Evolutionary conservation across 2,797 vertebrate genomes (phyloP), one percentile per base, ranked within the genome.

Genomic region (Acridotheres tristis): DNA sequence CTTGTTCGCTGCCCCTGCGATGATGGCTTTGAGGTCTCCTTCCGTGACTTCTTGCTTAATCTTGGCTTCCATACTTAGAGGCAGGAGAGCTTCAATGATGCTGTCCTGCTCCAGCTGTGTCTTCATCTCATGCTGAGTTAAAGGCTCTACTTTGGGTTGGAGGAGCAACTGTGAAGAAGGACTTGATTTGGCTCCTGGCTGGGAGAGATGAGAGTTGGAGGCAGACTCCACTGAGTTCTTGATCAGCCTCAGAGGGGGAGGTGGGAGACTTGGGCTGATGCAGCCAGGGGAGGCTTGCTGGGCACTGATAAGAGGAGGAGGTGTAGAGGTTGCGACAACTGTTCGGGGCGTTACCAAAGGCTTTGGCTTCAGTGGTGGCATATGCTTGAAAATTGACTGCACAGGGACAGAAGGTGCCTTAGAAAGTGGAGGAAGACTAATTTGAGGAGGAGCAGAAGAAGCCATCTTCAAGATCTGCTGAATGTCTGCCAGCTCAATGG

Each of bases 401-500:
- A 98, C 95, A 0, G 97, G 97, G 71, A 96, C 97, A 96, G 96
- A 97, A 57, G 97, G 96, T 89, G 98, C 98, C 98, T 99, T 98
- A 90, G 98, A 96, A 80, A 97, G 98, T 3, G 98, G 97, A 0
- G 99, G 99, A 95, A 99, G 98, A 96, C 97, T 98, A 95, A 99
- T 98, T 34, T 99, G 99, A 67, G 98, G 98, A 16, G 98, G 98
- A 4, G 98, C 98, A 0, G 99, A 98, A 11, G 99, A 96, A 16
- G 99, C 98, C 98, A 99, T 99, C 93, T 99, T 99, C 89, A 99
- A 98, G 95, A 99, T 99, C 98, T 99, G 99, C 97, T 99, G 99
- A 96, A 99, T 99, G 96, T 99, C 99, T 0, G 99, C 99, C 89
- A 99, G 97, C 96, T 99, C 99, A 32, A 98, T 92, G 42, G 98